phyloP scores from a whole-genome alignment of 1,140 invertebrate species.

The Potamilus streckersoni region DNA sequence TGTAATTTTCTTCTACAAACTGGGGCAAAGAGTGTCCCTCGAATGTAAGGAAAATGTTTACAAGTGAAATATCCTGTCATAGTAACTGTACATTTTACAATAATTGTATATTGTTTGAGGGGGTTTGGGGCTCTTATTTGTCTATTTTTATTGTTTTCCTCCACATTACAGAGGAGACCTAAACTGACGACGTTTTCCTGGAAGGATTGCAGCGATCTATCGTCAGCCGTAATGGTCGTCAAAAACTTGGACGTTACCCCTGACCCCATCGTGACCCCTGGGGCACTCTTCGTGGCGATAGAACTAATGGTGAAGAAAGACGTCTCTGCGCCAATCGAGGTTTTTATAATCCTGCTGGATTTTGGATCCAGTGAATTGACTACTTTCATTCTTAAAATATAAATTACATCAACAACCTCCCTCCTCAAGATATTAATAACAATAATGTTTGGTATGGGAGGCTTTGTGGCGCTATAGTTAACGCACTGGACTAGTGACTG shows the following conservation, averaged over 20 bases:
- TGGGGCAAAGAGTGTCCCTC: too few species aligned
- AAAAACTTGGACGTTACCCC: slow-evolving; percentile 13
- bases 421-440: not conserved
- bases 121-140: too few species aligned
- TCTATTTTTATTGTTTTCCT: too few species aligned
- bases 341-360: not conserved
- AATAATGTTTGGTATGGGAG: too few species aligned
- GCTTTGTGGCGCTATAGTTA: too few species aligned
- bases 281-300: slow-evolving; percentile 15
- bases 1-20: too few species aligned
- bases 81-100: too few species aligned
- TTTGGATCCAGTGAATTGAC: not conserved
- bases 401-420: not conserved
- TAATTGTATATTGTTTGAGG: too few species aligned
- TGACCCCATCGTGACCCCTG: slow-evolving; percentile 28
- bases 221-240: slow-evolving; percentile 8
- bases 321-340: slow-evolving; percentile 5
- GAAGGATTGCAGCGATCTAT: slow-evolving; percentile 20
- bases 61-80: too few species aligned
- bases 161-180: not conserved
- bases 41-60: too few species aligned
- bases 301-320: not conserved
- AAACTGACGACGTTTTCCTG: slow-evolving; percentile 18
- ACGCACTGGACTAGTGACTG: too few species aligned
- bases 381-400: not conserved